Percentiles rank a stretch among this genome's conserved stretches.
These are phyloP conservation scores for Trypoxylon attenuatum DNA, from an alignment of 2,888 invertebrate genomes.

Conservation along the genomic window DNA sequence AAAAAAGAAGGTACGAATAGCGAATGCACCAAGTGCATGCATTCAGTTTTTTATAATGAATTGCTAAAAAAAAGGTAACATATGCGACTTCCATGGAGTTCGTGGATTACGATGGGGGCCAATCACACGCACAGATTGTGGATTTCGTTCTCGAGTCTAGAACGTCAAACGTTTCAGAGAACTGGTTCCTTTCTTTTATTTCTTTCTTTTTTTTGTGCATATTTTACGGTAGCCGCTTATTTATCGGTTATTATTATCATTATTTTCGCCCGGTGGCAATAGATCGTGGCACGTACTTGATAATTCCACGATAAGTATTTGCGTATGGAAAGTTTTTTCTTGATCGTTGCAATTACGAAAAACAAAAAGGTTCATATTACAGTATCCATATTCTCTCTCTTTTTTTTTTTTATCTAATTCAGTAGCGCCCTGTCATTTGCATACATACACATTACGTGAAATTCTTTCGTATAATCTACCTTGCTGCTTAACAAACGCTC, in stretches of 20 bases:
- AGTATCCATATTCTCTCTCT: no score
- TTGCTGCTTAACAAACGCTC: no score
- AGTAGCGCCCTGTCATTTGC: no score
- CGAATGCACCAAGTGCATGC: conserved; percentile 41
- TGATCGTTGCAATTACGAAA: no score
- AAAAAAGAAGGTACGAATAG: conserved; percentile 17
- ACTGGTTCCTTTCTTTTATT: conserved; percentile 35
- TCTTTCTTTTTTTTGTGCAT: conserved; percentile 6
- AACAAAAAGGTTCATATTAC: no score
- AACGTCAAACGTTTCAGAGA: conserved; percentile 35
- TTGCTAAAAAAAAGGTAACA: conserved; percentile 38
- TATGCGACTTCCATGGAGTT: conserved; percentile 37
- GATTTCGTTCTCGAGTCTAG: conserved; percentile 29
- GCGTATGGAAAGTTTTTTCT: no score
- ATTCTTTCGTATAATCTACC: no score
- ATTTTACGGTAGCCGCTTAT: conserved; percentile 5
- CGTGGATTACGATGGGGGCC: conserved; percentile 40
- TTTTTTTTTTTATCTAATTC: no score
- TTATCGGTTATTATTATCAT: conserved; percentile 9
- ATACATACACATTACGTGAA: no score
- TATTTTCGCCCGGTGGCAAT: not conserved
- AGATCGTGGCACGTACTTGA: not conserved
- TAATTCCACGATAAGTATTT: no score
- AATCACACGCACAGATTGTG: conserved; percentile 42
- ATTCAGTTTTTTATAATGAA: conserved; percentile 37